Conservation (phyloP, 2,113 vertebrate species). For the Pterocles burchelli region DNA sequence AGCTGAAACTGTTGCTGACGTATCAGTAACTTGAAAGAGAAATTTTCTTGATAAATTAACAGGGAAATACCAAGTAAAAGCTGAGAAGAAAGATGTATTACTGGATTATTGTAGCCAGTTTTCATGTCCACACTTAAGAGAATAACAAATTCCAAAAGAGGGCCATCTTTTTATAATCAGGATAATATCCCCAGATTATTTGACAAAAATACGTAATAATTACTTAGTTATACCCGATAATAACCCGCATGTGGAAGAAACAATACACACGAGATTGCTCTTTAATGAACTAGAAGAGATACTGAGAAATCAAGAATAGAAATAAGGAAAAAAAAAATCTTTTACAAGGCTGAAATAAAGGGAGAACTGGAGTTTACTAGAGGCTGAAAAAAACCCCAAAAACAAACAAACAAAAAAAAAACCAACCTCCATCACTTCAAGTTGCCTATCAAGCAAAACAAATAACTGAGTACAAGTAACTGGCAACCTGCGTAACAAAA, state of each 20-base stretch:
- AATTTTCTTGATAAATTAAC: background rate
- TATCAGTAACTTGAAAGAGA: background rate
- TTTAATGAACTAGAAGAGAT: background rate
- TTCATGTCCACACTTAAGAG: background rate
- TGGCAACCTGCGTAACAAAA: background rate
- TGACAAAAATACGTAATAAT: background rate
- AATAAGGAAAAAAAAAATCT: background rate
- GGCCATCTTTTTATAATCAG: background rate
- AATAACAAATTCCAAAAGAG: background rate
- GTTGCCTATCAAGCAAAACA: background rate
- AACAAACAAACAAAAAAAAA: background rate
- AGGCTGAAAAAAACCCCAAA: background rate
- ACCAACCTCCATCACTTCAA: background rate
- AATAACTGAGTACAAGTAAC: background rate
- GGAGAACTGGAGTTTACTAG: background rate
- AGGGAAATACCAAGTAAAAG: background rate
- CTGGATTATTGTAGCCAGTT: background rate
- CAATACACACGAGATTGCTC: background rate
- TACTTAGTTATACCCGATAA: background rate
- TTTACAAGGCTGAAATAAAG: background rate
- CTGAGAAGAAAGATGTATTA: background rate
- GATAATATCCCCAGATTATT: background rate
- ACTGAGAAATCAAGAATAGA: background rate
- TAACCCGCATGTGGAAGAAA: background rate
- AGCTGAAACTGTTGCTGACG: conserved; percentile 5